A percentile compares a stretch with the other conserved stretches of the same genome.
Evolutionary conservation across 2,113 vertebrate species (phyloP).

Genomic region (Verasper variegatus): DNA sequence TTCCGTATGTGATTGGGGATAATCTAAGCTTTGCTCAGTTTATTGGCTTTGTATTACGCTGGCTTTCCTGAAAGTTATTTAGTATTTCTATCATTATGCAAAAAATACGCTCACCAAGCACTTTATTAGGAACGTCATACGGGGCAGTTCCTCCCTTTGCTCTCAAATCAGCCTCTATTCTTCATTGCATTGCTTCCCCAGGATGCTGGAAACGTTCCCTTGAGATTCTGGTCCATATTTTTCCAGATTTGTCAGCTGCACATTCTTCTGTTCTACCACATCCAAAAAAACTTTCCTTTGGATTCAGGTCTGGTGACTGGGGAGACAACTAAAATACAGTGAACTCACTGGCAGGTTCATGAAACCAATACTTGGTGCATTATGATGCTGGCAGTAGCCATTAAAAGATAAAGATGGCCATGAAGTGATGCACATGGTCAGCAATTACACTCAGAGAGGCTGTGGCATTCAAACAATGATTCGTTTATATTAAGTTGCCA

Average conservation of each 20-base stretch:
- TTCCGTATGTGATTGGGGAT: neutral
- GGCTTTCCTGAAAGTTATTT: constrained; percentile 21
- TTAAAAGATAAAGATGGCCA: neutral
- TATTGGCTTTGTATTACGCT: constrained; percentile 15
- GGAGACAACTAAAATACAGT: neutral
- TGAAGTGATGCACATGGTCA: neutral
- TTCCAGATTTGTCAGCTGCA: neutral
- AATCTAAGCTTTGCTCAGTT: constrained; percentile 14
- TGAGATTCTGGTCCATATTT: neutral
- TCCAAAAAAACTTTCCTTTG: too few relatives aligned
- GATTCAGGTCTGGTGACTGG: neutral
- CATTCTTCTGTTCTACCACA: neutral
- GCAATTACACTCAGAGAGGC: neutral
- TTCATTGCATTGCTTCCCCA: neutral
- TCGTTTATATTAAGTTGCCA: neutral
- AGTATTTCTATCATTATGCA: neutral
- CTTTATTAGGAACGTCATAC: constrained; percentile 1
- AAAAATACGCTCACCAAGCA: neutral
- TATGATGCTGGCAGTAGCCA: neutral
- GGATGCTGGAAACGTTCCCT: neutral
- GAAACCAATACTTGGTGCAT: neutral
- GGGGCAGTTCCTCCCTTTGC: neutral
- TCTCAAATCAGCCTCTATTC: neutral
- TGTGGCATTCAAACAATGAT: neutral
- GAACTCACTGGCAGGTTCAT: too few relatives aligned